Evolutionary conservation across 2,888 invertebrate species (phyloP).

Genomic region (Diarsia brunnea): DNA sequence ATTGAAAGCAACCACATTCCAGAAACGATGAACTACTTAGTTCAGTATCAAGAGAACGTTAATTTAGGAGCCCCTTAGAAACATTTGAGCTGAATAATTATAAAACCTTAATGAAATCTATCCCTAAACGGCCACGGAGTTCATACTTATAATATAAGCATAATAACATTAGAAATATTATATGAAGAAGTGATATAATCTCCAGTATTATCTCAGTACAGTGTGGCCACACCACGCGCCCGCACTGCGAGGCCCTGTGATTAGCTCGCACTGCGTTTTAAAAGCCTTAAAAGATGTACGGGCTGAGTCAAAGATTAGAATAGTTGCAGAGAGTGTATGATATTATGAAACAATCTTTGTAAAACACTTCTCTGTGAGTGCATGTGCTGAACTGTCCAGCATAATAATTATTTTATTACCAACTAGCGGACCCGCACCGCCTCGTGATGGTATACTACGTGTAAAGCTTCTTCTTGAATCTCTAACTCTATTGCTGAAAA

Average conservation of each 20-base stretch:
- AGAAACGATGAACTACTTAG: not conserved
- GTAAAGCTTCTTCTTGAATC: too few species aligned
- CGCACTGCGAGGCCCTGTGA: constrained; percentile 70
- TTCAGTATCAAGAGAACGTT: not conserved
- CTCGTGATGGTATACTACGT: too few species aligned
- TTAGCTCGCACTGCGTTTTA: constrained; percentile 83
- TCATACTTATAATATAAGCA: not conserved
- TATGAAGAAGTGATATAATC: constrained; percentile 72
- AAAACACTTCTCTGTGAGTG: too few species aligned
- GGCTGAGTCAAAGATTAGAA: constrained; percentile 55
- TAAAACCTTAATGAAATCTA: not conserved
- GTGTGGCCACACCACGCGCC: constrained; percentile 68
- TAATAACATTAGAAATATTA: constrained; percentile 23
- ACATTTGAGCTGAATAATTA: not conserved
- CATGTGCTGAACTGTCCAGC: too few species aligned
- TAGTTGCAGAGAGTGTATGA: constrained; percentile 20
- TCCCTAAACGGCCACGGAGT: not conserved
- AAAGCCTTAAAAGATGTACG: constrained; percentile 80
- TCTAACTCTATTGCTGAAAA: too few species aligned
- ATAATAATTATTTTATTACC: too few species aligned
- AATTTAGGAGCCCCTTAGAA: not conserved
- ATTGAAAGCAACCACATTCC: not conserved
- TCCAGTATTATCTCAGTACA: too few species aligned
- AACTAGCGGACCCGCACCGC: too few species aligned
- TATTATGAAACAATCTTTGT: not conserved